Percentiles rank a stretch among this genome's conserved stretches.
Evolutionary conservation across 2,888 invertebrate genomes (phyloP).

Genomic region (Agonopterix alstromeriana): DNA sequence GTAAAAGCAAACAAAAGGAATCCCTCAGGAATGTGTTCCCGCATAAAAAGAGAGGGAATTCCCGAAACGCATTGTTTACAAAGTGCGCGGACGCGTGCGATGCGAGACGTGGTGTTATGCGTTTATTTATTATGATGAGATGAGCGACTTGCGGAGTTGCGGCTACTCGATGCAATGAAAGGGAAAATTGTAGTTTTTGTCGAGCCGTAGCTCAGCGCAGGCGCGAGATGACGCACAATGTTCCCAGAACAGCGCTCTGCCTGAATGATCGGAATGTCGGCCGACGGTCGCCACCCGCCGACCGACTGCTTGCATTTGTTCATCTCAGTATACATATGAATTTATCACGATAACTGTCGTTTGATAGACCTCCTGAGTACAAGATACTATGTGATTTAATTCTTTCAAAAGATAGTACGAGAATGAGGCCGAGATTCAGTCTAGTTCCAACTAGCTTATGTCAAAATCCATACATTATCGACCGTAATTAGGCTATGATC

Average conservation of each 20-base stretch:
- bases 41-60: slow-evolving; percentile 69
- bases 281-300: slow-evolving; percentile 11
- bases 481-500: no score
- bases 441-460: no score
- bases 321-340: no score
- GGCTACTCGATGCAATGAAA: slow-evolving; percentile 60
- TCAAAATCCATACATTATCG: no score
- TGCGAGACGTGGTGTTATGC: slow-evolving; percentile 48
- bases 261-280: slow-evolving; percentile 44
- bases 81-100: slow-evolving; percentile 36
- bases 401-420: no score
- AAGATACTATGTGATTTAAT: no score
- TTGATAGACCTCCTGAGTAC: no score
- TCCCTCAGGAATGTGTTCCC: slow-evolving; percentile 70
- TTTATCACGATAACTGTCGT: no score
- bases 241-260: slow-evolving; percentile 42
- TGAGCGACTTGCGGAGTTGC: slow-evolving; percentile 28
- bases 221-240: slow-evolving; percentile 57
- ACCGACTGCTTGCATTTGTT: not conserved
- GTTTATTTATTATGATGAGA: slow-evolving; percentile 50
- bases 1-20: slow-evolving; percentile 71
- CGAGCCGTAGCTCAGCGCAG: slow-evolving; percentile 10
- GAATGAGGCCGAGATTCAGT: no score
- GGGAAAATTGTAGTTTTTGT: slow-evolving; percentile 72
- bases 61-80: slow-evolving; percentile 74